Evolutionary conservation across 2,113 vertebrate species (phyloP), one percentile per base, ranked within the genome.

Genomic region (Dicrurus megarhynchus): DNA sequence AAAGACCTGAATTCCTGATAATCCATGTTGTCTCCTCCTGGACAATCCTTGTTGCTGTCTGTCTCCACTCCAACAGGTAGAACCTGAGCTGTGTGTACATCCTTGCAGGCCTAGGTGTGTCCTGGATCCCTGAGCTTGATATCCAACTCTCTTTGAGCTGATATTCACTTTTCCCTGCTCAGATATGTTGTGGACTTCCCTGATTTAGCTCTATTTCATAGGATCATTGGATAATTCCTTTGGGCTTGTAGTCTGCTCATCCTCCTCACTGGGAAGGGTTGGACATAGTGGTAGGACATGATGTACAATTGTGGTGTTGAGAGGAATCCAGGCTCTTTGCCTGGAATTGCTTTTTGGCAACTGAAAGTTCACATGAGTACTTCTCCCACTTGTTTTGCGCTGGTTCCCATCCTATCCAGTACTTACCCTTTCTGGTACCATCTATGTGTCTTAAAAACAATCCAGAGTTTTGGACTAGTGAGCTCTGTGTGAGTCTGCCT

Each of bases 291-390:
- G 37, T 19, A 35, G 41, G 32, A 61, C 32, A 20, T 3, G 13
- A 41, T 35, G 10, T 33, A n/a, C 18, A 70, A 0, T 6, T 13
- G 11, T 10, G 46, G 2, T 33, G 19, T 32, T 0, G 1, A 57
- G 23, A 56, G 12, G 82, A 81, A 44, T 53, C 28, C 78, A 74
- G 47, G 46, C 1, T 5, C 4, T 87, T 46, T 33, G 2, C 6
- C 6, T 83, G 26, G 32, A 70, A n/a, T 46, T 56, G 7, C 10
- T 61, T 84, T 92, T 63, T 53, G 56, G 22, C 37, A 75, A 7
- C 21, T 44, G 14, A 7, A 80, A 39, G 10, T 32, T 55, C 42
- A 68, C 3, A 8, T 2, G 5, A n/a, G 9, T 22, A 22, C 6
- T 63, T 85, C 39, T 16, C 3, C 32, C 16, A 47, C 24, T 12